These are phyloP conservation scores for Aphidius colemani DNA, from an alignment of 2,888 invertebrate genomes.

Conservation along the genomic window DNA sequence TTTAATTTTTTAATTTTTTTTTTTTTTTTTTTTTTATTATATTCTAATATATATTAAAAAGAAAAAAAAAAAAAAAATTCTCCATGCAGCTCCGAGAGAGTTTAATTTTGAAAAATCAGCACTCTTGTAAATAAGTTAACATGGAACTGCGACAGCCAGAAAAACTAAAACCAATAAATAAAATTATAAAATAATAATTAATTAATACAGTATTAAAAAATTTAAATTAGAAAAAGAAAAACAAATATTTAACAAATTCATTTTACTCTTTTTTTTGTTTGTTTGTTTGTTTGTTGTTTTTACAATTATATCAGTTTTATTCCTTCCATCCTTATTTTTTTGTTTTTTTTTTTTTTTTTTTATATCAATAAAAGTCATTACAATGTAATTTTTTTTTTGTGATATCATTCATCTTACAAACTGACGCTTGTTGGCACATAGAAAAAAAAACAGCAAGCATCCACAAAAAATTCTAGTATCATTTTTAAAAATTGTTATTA, in stretches of 20 bases:
- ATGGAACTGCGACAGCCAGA: conserved; percentile 35
- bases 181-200: conserved; percentile 25
- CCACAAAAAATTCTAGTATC: conserved; percentile 15
- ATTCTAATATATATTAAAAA: conserved; percentile 22
- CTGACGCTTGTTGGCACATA: conserved; percentile 37
- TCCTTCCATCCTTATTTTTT: conserved; percentile 41
- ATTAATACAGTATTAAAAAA: conserved; percentile 26
- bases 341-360: conserved; percentile 40
- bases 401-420: conserved; percentile 26
- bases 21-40: conserved; percentile 29
- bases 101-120: conserved; percentile 6
- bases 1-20: conserved; percentile 30
- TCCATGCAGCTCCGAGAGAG: conserved; percentile 19
- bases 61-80: background rate
- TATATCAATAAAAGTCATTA: conserved; percentile 58
- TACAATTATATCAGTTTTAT: conserved; percentile 49
- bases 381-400: conserved; percentile 40
- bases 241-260: conserved; percentile 26
- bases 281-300: conserved; percentile 41
- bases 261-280: conserved; percentile 39
- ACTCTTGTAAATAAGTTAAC: conserved; percentile 17
- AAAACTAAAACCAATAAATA: conserved; percentile 27
- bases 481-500: no score
- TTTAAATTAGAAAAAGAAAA: conserved; percentile 31
- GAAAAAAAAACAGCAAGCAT: conserved; percentile 23